Evolutionary conservation across 2,888 invertebrate species (phyloP).

Genomic region (Cosmia trapezina): DNA sequence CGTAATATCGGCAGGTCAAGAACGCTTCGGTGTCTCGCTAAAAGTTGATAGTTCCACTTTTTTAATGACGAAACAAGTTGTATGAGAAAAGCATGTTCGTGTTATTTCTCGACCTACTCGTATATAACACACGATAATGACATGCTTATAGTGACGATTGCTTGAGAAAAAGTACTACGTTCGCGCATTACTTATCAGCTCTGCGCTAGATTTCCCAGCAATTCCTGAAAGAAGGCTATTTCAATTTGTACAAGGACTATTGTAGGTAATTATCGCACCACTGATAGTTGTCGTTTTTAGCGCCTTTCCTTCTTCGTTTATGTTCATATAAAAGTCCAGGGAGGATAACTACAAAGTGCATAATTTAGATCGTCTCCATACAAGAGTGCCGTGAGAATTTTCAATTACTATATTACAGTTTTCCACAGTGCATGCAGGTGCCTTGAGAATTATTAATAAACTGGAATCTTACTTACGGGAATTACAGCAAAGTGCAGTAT

Average conservation of each 20-base stretch:
- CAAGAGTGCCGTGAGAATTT: constrained; percentile 9
- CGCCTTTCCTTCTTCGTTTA: constrained; percentile 24
- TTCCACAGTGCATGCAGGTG: constrained; percentile 21
- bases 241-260: constrained; percentile 26
- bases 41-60: constrained; percentile 57
- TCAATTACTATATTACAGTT: constrained; percentile 33
- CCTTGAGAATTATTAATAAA: constrained; percentile 56
- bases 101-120: constrained; percentile 29
- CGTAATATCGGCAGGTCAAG: constrained; percentile 55
- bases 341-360: neutral
- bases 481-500: constrained; percentile 46
- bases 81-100: neutral
- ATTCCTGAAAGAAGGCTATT: constrained; percentile 41
- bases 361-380: constrained; percentile 6
- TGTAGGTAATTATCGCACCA: constrained; percentile 17
- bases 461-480: constrained; percentile 22
- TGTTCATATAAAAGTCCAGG: neutral
- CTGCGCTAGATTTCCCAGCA: constrained; percentile 19
- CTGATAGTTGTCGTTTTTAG: constrained; percentile 20
- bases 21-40: constrained; percentile 44
- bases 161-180: constrained; percentile 5
- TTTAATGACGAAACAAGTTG: constrained; percentile 54
- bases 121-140: constrained; percentile 48
- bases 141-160: constrained; percentile 11
- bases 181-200: constrained; percentile 43